These are phyloP conservation scores for Nephrotoma flavescens DNA, from an alignment of 2,888 invertebrate genomes.

Conservation along the genomic window DNA sequence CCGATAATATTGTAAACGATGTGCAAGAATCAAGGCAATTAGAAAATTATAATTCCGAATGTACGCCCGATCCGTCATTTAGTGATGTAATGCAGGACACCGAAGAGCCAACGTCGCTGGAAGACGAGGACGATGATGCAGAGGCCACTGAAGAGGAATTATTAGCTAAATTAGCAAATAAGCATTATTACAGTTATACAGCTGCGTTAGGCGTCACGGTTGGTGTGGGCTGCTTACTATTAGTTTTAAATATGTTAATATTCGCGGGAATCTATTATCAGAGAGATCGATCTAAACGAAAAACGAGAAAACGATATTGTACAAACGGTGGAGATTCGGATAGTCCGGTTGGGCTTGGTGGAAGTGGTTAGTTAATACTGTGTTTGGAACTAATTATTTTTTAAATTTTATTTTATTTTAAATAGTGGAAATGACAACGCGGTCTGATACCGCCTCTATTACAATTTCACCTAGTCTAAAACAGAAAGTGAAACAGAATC, in stretches of 20 bases:
- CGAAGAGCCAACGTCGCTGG: slow-evolving; percentile 21
- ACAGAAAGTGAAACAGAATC: background rate
- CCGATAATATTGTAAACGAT: slow-evolving; percentile 6
- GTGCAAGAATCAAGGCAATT: slow-evolving; percentile 18
- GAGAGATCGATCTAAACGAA: slow-evolving; percentile 35
- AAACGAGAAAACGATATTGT: slow-evolving; percentile 2
- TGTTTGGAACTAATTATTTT: background rate
- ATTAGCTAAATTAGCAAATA: slow-evolving; percentile 36
- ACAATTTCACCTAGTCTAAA: background rate
- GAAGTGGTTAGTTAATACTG: background rate
- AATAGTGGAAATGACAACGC: background rate
- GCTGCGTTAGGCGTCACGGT: slow-evolving; percentile 65
- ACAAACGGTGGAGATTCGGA: background rate
- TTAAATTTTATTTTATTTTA: background rate
- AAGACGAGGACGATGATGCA: slow-evolving; percentile 22
- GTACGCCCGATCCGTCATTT: slow-evolving; percentile 14
- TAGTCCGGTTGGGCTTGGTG: slow-evolving; percentile 4
- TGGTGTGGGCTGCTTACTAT: slow-evolving; percentile 55
- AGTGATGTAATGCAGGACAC: slow-evolving; percentile 13
- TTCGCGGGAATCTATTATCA: slow-evolving; percentile 66
- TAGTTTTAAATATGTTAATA: slow-evolving; percentile 56
- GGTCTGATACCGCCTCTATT: background rate
- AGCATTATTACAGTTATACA: slow-evolving; percentile 48
- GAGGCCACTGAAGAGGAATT: slow-evolving; percentile 31
- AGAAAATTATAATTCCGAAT: slow-evolving; percentile 12